These are phyloP conservation scores for Agelastica alni DNA, from an alignment of 2,888 invertebrate genomes.

Conservation along the genomic window DNA sequence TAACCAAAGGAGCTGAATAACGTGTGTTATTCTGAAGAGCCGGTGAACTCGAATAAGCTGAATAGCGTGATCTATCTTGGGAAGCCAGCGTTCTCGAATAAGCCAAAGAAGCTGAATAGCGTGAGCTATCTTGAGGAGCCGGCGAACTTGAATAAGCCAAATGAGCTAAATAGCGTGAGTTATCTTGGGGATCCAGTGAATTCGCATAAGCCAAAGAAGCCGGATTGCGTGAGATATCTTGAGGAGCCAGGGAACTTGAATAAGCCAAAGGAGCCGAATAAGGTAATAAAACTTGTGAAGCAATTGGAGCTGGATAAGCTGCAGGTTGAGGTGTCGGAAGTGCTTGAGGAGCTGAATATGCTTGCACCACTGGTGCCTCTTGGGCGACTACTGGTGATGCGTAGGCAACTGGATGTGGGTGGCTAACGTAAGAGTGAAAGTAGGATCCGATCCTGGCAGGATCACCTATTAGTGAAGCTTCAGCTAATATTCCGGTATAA, in stretches of 20 bases:
- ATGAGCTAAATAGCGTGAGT: neutral
- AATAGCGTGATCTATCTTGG: no score
- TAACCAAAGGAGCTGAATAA: neutral
- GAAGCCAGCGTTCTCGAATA: neutral
- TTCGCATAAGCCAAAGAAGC: neutral
- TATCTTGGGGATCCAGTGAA: neutral
- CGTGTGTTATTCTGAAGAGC: no score
- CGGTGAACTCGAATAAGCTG: neutral
- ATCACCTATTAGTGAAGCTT: constrained; percentile 50
- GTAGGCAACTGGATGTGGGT: constrained; percentile 61
- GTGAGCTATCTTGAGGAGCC: no score
- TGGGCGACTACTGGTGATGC: constrained; percentile 44
- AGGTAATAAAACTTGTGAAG: constrained; percentile 36
- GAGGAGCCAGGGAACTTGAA: neutral
- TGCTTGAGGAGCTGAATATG: neutral
- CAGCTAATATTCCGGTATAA: constrained; percentile 66
- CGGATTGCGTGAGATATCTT: no score
- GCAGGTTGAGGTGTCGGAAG: neutral
- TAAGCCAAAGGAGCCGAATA: neutral
- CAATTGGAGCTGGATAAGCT: constrained; percentile 53
- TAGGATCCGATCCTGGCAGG: constrained; percentile 57
- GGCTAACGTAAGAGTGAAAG: constrained; percentile 60
- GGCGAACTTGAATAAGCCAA: neutral
- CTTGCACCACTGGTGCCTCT: neutral
- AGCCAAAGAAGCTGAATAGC: neutral